Conservation (phyloP, 1,140 invertebrate species). For the Drosophila pachea region DNA sequence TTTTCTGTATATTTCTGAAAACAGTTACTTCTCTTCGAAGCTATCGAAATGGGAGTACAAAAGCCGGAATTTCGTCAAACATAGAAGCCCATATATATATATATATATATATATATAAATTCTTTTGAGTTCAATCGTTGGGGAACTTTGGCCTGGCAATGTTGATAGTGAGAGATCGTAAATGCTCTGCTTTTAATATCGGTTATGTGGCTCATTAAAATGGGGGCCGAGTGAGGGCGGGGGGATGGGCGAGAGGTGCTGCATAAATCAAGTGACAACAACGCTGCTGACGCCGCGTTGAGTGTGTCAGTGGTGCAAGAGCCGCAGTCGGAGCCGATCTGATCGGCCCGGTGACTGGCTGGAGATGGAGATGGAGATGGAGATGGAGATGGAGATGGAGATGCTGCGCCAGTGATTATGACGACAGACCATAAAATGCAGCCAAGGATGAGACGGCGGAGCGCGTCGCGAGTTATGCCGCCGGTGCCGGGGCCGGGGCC, state of each 20-base stretch:
- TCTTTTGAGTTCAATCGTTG: too few relatives aligned
- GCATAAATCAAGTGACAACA: constrained; percentile 32
- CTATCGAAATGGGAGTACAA: background rate
- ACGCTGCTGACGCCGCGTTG: constrained; percentile 18
- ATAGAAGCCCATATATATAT: too few relatives aligned
- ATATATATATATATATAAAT: too few relatives aligned
- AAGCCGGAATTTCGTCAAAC: too few relatives aligned
- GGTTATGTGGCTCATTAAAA: too few relatives aligned
- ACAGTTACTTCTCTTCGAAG: background rate
- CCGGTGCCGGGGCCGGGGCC: background rate
- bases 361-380: constrained; percentile 39
- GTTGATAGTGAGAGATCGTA: too few relatives aligned
- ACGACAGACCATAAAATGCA: constrained; percentile 75
- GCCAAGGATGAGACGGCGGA: constrained; percentile 52
- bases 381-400: constrained; percentile 24
- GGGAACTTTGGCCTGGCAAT: too few relatives aligned
- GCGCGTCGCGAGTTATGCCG: constrained; percentile 57
- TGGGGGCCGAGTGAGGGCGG: background rate
- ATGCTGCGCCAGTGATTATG: constrained; percentile 72
- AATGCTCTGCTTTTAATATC: too few relatives aligned
- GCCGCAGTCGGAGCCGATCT: background rate
- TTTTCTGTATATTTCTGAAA: background rate
- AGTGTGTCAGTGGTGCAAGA: constrained; percentile 28
- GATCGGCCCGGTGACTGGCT: too few relatives aligned
- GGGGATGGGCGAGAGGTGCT: background rate